phyloP scores from a whole-genome alignment of 2,888 invertebrate species.

The Vanessa cardui region DNA sequence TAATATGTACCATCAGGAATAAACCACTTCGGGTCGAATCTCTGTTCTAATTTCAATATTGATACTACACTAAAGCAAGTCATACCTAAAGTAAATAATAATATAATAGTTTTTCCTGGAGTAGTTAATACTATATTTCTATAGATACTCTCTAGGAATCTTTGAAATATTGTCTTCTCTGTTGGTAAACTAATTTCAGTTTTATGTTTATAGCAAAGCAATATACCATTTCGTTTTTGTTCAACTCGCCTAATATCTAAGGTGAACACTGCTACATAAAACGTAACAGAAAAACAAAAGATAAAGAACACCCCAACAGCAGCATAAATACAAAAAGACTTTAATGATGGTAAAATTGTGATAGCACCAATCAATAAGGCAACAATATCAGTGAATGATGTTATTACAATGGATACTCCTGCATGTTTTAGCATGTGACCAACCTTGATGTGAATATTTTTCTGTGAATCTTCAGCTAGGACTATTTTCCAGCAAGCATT shows the following conservation, averaged over 20 bases:
- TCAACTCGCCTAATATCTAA: constrained; percentile 86
- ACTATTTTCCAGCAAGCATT: constrained; percentile 89
- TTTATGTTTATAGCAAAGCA: constrained; percentile 86
- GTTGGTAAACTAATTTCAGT: constrained; percentile 76
- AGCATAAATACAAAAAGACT: constrained; percentile 92
- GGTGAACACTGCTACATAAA: constrained; percentile 90
- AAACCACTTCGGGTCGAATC: constrained; percentile 91
- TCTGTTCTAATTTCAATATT: constrained; percentile 86
- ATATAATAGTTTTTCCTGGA: constrained; percentile 85
- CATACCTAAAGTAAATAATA: constrained; percentile 83
- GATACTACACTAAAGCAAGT: constrained; percentile 85
- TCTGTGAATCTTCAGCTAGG: constrained; percentile 73
- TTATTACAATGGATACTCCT: constrained; percentile 92
- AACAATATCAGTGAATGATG: constrained; percentile 91
- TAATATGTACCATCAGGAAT: constrained; percentile 88
- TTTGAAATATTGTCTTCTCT: constrained; percentile 83
- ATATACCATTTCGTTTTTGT: constrained; percentile 84
- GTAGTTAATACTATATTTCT: constrained; percentile 85
- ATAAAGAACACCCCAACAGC: constrained; percentile 89
- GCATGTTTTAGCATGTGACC: constrained; percentile 89
- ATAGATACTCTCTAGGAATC: constrained; percentile 83
- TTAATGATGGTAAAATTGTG: constrained; percentile 90
- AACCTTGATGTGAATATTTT: constrained; percentile 84
- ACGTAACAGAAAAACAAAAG: constrained; percentile 89
- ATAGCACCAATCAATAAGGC: constrained; percentile 91